A percentile compares a stretch with the other conserved stretches of the same genome.
Evolutionary conservation across 2,888 invertebrate genomes (phyloP).

Genomic region (Pristionchus arcanus): DNA sequence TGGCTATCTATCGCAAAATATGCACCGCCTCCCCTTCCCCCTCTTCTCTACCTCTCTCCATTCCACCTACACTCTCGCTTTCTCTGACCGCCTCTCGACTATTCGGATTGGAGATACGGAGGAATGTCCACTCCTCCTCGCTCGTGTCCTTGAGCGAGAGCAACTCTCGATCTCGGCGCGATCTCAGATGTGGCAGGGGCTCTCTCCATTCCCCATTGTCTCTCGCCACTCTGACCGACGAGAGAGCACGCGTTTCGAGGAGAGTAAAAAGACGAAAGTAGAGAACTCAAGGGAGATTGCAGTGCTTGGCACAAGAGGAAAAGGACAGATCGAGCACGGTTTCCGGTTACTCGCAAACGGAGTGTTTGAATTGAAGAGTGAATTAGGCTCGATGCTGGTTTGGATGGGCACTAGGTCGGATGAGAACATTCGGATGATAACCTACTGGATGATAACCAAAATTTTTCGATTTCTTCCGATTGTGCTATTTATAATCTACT

Average conservation of each 20-base stretch:
- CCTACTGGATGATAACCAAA: no score
- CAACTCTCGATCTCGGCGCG: constrained; percentile 16
- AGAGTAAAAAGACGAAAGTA: neutral
- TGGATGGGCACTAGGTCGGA: no score
- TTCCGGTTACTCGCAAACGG: constrained; percentile 15
- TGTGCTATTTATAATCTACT: no score
- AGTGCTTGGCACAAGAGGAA: constrained; percentile 33
- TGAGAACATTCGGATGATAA: no score
- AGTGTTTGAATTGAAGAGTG: no score
- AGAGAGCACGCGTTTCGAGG: neutral
- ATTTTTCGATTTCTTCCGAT: no score
- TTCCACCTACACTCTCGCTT: neutral
- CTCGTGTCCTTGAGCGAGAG: neutral
- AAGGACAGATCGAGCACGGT: neutral
- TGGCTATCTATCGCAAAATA: constrained; percentile 39
- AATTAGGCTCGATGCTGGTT: no score
- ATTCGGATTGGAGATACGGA: no score
- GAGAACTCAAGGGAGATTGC: neutral
- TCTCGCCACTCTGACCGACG: neutral
- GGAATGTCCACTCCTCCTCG: neutral
- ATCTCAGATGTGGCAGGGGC: neutral
- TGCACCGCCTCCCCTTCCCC: neutral
- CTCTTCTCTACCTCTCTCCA: neutral
- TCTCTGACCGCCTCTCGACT: no score
- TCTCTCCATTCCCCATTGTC: neutral